Base-by-base conservation (phyloP, 1,140 invertebrate genomes). In the Rhopalosiphum padi region DNA sequence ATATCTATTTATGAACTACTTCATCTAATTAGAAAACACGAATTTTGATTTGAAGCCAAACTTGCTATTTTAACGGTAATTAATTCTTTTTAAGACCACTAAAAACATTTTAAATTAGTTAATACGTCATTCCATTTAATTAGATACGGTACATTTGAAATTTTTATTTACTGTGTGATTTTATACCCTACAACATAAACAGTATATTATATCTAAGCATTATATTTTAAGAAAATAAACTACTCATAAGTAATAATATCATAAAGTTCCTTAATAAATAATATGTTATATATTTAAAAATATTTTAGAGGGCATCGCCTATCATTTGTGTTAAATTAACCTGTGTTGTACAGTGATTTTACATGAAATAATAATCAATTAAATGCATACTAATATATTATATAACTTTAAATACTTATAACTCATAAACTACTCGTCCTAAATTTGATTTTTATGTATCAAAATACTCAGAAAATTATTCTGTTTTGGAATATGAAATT, bases 1-100 rank as follows among this genome's bases (percentile, higher is more conserved):
- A 68, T 60, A 90, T 90, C 89, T 90, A 90, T 90, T 90, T 90
- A 90, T 90, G 89, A 90, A 90, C 89, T 68, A 90, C 41, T 68
- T 43, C 60, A 30, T 68, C 25, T 68, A 90, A 90, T 60, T 68
- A 68, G 37, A 37, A 90, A 90, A 90, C n/a, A 60, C 37, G 46
- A 1, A 89, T 90, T 90, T 90, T 90, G 89, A 68, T 15, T 43
- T n/a, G 15, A 9, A 5, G 89, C 89, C 89, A 90, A 90, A 90
- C 43, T 43, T 90, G 21, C 6, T 22, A 90, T 68, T 90, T 60
- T 60, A 68, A 60, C 41, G 53, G 37, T 90, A 46, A 90, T 68
- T 90, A 90, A 90, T 43, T 90, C 23, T 90, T 90, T 90, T 68
- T 43, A 30, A 68, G 15, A 90, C n/a, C 53, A 68, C 89, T 68